phyloP scores from a whole-genome alignment of 2,888 invertebrate genomes.

The Phania funesta region DNA sequence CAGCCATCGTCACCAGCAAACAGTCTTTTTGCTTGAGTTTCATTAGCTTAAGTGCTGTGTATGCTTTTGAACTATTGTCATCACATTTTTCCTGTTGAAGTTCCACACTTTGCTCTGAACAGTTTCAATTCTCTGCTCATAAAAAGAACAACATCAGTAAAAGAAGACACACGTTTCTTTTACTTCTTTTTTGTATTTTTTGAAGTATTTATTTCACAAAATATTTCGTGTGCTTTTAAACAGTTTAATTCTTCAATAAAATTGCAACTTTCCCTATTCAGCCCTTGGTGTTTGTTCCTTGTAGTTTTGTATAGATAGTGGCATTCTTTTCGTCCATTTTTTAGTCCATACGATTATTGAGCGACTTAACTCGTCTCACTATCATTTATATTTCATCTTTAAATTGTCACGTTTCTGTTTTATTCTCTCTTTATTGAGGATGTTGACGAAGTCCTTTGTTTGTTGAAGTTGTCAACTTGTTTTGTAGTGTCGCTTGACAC shows the following conservation, averaged over 20 bases:
- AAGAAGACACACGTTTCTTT: not conserved
- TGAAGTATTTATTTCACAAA: not conserved
- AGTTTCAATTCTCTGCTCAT: too few species aligned
- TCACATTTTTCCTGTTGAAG: too few species aligned
- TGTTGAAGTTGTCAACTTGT: slow-evolving; percentile 39
- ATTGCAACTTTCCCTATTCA: not conserved
- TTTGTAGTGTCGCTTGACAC: slow-evolving; percentile 30
- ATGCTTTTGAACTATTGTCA: too few species aligned
- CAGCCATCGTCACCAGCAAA: too few species aligned
- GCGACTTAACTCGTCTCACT: slow-evolving; percentile 13
- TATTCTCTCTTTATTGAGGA: not conserved
- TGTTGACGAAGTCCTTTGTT: slow-evolving; percentile 34
- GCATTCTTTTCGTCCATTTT: not conserved
- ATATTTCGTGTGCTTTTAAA: not conserved
- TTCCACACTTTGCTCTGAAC: too few species aligned
- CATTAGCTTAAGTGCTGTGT: too few species aligned
- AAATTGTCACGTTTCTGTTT: slow-evolving; percentile 47
- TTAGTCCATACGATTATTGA: slow-evolving; percentile 33
- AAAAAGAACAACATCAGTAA: too few species aligned
- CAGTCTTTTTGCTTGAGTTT: too few species aligned
- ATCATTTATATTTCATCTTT: slow-evolving; percentile 57
- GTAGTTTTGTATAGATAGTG: not conserved
- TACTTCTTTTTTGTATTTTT: not conserved
- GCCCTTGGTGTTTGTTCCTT: not conserved
- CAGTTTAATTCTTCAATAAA: slow-evolving; percentile 1